Conservation (phyloP, 2,113 vertebrate genomes). For the Todiramphus saurophagus region DNA sequence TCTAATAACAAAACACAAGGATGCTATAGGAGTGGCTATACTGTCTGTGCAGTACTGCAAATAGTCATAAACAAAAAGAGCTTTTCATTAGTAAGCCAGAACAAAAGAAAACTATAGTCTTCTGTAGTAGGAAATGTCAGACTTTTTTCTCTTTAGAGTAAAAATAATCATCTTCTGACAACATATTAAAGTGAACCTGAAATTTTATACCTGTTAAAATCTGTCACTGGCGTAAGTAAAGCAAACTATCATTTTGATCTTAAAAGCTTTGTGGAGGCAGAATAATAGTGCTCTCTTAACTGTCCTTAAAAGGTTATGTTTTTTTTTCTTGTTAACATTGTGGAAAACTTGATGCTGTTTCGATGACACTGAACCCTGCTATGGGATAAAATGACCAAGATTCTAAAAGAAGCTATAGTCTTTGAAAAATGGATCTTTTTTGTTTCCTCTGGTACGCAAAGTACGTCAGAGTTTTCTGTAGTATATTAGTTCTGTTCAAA, state of each 20-base stretch:
- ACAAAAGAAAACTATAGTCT: not conserved
- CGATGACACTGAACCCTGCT: not conserved
- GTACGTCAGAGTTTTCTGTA: not conserved
- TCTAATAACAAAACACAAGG: not conserved
- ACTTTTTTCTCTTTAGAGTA: slow-evolving; percentile 6
- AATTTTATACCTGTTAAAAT: not conserved
- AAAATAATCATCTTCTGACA: slow-evolving; percentile 36
- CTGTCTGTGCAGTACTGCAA: not conserved
- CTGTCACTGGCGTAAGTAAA: slow-evolving; percentile 24
- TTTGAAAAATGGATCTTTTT: not conserved
- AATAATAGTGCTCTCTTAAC: slow-evolving; percentile 29
- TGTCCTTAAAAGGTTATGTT: slow-evolving; percentile 54
- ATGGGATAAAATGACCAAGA: not conserved
- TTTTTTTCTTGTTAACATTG: not conserved
- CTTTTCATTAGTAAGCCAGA: not conserved
- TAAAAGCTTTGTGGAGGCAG: slow-evolving; percentile 62
- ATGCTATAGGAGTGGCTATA: not conserved
- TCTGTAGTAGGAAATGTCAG: not conserved
- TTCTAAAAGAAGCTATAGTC: not conserved
- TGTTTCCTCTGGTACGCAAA: not conserved
- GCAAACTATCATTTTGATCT: slow-evolving; percentile 23
- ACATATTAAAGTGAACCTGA: slow-evolving; percentile 6
- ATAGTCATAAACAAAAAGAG: not conserved
- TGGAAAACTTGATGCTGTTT: slow-evolving; percentile 30
- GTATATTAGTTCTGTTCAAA: not conserved